These are phyloP conservation scores for Hirtodrosophila trivittata DNA, from an alignment of 2,888 invertebrate genomes.

Conservation along the genomic window DNA sequence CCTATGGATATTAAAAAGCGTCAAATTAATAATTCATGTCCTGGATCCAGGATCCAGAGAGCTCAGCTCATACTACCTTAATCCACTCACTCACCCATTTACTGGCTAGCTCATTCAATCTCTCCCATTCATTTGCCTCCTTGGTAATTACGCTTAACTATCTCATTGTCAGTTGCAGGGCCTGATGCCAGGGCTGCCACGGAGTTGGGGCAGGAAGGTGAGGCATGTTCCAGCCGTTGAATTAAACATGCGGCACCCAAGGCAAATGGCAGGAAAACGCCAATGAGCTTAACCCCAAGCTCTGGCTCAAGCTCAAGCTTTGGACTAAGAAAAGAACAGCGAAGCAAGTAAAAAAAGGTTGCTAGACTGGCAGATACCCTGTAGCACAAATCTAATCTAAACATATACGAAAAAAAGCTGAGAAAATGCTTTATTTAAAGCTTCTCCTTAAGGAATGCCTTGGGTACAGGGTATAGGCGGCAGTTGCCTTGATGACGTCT, in stretches of 20 bases:
- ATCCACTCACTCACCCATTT: conserved; percentile 2
- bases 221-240: conserved; percentile 21
- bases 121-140: conserved; percentile 53
- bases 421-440: no score
- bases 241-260: conserved; percentile 51
- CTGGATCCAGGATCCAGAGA: conserved; percentile 9
- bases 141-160: conserved; percentile 79
- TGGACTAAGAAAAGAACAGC: conserved; percentile 15
- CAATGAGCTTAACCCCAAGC: conserved; percentile 27
- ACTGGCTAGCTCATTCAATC: conserved; percentile 14
- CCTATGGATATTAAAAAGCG: conserved; percentile 11
- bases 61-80: conserved; percentile 13
- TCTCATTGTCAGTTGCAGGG: conserved; percentile 63
- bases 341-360: conserved; percentile 1
- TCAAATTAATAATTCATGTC: conserved; percentile 67
- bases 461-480: no score
- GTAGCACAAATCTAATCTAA: no score
- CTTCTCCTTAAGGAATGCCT: no score
- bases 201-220: neutral
- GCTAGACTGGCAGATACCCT: neutral
- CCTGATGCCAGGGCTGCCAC: neutral
- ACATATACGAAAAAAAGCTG: no score
- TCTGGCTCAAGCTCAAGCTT: conserved; percentile 4
- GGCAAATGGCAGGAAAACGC: conserved; percentile 24
- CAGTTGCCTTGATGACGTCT: conserved; percentile 29